phyloP scores from a whole-genome alignment of 1,140 invertebrate genomes.

The Holcopasites calliopsidis region DNA sequence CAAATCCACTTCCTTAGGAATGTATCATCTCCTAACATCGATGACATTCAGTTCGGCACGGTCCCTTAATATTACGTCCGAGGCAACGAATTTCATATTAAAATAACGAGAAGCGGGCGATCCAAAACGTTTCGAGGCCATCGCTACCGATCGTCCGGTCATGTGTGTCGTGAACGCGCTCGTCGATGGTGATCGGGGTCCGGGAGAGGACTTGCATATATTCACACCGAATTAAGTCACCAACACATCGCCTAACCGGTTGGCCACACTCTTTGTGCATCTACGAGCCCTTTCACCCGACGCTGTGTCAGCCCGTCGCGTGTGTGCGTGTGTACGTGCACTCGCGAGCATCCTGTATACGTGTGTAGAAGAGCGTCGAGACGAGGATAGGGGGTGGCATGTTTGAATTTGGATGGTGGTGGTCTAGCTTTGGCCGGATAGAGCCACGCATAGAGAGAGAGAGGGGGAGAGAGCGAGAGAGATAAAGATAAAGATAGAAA shows the following conservation, averaged over 20 bases:
- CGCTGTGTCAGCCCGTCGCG: constrained; percentile 37
- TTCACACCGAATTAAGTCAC: constrained; percentile 71
- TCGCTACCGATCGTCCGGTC: constrained; percentile 36
- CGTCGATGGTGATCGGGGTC: constrained; percentile 45
- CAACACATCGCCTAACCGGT: constrained; percentile 53
- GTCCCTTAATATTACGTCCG: too few relatives aligned
- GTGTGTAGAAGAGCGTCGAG: constrained; percentile 51
- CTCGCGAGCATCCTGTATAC: constrained; percentile 29
- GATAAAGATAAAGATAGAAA: constrained; percentile 2
- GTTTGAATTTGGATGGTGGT: constrained; percentile 66
- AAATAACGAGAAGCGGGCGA: too few relatives aligned
- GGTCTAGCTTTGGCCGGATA: constrained; percentile 50
- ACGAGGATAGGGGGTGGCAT: constrained; percentile 25
- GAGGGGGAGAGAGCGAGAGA: neutral
- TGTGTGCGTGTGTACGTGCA: constrained; percentile 21
- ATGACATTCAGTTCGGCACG: too few relatives aligned
- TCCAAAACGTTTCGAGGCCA: constrained; percentile 24
- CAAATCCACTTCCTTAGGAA: too few relatives aligned
- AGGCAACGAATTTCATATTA: too few relatives aligned
- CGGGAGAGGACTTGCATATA: constrained; percentile 60
- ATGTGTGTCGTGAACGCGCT: constrained; percentile 50
- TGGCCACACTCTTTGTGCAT: constrained; percentile 65
- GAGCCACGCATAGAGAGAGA: constrained; percentile 4
- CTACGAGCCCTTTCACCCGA: constrained; percentile 62
- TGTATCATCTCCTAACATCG: too few relatives aligned